Base-by-base conservation (phyloP, 1,140 invertebrate genomes). In the Halictus rubicundus region DNA sequence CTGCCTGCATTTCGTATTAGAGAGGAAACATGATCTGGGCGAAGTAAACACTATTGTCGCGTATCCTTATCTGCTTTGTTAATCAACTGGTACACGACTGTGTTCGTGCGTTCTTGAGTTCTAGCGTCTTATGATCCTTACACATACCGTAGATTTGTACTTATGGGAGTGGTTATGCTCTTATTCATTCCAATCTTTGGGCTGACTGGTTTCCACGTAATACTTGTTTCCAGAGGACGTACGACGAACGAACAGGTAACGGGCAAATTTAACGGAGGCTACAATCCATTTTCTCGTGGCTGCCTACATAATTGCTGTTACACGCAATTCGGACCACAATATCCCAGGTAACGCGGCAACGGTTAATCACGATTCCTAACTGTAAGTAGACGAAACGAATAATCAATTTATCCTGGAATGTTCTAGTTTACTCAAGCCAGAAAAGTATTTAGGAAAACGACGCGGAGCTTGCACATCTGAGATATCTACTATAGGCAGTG, bases 181-280 rank as follows among this genome's bases (percentile, higher is more conserved):
- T 93, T 99, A 78, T 96, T 98, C 85, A 97, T 99, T 91, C 99
- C 99, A 81, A 99, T 99, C 84, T 96, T 98, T 93, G 99, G 99
- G 85, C 94, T 99, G 84, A 99, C 98, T 77, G 97, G 97, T 69
- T 99, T 99, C 94, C 99, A 99, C 93, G 96, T 99, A 94, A 96
- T 99, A 84, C 94, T 99, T 78, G 98, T 99, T 60, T 97, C 98
- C 21, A 94, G 98, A 88, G 99, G 99, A n/a, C 95, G 99, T 76
- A 99, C 99, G n/a, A 99, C 99, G 76, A 99, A 99, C 94, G 99
- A 99, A 94, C 99, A 99, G 95, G 98, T 99, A 49, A 99, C 99
- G 6, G 98, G 98, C 59, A 99, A 99, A 94, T 99, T 99, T 94
- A 97, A 98, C 91, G 98, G 98, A 69, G 98, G 98, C 37, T 98